A percentile compares a stretch with the other conserved stretches of the same genome.
Evolutionary conservation across 1,140 invertebrate species (phyloP).

Genomic region (Diploscapter pachys): DNA sequence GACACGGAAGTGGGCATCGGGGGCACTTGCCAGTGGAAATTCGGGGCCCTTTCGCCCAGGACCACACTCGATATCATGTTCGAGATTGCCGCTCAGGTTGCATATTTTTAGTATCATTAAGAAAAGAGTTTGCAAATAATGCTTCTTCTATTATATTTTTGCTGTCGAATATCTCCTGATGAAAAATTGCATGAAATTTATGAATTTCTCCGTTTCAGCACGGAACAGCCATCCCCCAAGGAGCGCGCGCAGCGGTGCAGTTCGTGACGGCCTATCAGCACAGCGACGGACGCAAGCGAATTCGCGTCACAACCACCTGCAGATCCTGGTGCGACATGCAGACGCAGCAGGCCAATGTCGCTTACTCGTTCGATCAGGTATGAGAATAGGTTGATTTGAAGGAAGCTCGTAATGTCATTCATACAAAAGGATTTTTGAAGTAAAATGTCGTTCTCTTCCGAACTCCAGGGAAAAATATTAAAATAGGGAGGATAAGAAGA

Average conservation of each 20-base stretch:
- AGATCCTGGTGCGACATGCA: conserved; percentile 73
- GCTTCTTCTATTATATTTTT: background rate
- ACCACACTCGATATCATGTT: conserved; percentile 91
- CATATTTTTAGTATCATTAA: background rate
- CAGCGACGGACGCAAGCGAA: conserved; percentile 86
- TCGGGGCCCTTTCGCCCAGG: conserved; percentile 87
- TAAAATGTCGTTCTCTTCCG: no score
- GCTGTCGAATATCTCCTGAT: background rate
- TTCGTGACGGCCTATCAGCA: conserved; percentile 98
- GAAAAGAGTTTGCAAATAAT: background rate
- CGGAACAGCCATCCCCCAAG: conserved; percentile 87
- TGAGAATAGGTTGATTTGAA: no score
- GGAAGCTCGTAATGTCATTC: no score
- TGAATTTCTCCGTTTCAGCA: conserved; percentile 66
- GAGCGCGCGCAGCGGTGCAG: conserved; percentile 90
- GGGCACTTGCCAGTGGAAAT: conserved; percentile 95
- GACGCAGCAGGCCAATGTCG: conserved; percentile 64
- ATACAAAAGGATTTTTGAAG: no score
- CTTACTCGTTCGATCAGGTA: conserved; percentile 68
- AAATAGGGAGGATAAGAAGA: background rate
- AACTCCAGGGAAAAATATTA: no score
- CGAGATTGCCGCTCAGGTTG: conserved; percentile 84
- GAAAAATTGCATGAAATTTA: background rate
- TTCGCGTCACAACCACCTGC: conserved; percentile 91
- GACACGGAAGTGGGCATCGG: conserved; percentile 96